A percentile compares a stretch with the other conserved stretches of the same genome.
Evolutionary conservation across 2,888 invertebrate species (phyloP).

Genomic region (Ichneumoninae sp.): DNA sequence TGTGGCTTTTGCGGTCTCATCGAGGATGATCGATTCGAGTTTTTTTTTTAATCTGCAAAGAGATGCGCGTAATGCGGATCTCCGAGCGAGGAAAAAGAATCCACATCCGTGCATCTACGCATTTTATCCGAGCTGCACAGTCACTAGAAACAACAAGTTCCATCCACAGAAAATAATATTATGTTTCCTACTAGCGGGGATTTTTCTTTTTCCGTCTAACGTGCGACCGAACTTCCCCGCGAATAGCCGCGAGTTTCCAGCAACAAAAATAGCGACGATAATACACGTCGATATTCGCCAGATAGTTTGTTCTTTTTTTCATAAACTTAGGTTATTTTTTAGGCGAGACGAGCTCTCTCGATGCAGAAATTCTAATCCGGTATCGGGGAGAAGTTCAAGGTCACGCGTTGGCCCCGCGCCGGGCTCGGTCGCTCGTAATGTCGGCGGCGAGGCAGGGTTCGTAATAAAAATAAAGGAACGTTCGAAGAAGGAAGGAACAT

Average conservation of each 20-base stretch:
- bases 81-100: neutral
- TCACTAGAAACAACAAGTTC: too few relatives aligned
- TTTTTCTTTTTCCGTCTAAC: too few relatives aligned
- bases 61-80: neutral
- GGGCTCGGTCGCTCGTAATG: constrained; percentile 7
- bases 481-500: constrained; percentile 16
- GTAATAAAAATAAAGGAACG: neutral
- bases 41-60: neutral
- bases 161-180: too few relatives aligned
- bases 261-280: too few relatives aligned
- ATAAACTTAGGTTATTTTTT: too few relatives aligned
- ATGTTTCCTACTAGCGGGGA: too few relatives aligned
- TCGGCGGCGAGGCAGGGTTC: neutral
- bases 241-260: too few relatives aligned
- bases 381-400: constrained; percentile 45
- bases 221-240: too few relatives aligned
- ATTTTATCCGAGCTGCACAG: too few relatives aligned
- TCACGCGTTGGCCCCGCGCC: constrained; percentile 33
- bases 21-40: constrained; percentile 10
- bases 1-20: constrained; percentile 33
- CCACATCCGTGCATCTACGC: neutral
- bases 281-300: too few relatives aligned
- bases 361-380: constrained; percentile 27
- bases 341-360: neutral
- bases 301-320: neutral